Evolutionary conservation across 2,113 vertebrate genomes (phyloP), one percentile per base, ranked within the genome.

Genomic region (Brachyistius frenatus): DNA sequence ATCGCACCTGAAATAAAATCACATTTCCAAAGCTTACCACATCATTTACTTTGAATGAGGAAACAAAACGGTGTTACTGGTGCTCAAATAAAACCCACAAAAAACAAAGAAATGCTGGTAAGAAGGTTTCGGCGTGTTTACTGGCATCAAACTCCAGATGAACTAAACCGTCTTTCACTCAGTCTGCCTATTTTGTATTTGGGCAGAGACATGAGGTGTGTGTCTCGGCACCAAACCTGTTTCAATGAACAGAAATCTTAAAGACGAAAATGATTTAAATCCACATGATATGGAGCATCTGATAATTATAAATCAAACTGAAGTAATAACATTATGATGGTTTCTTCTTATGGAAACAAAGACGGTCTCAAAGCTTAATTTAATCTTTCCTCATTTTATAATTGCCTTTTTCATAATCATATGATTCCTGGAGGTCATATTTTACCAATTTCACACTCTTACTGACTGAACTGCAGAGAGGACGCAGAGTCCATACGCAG

Each of bases 401-500:
- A 35, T 30, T 3, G 54, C 31, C 4, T 46, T 44, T 35, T 65
- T 70, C 30, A 49, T 36, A 54, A 63, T 35, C 6, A 36, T 56
- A 2, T 44, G 39, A 76, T 63, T 71, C 47, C 50, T 61, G 46
- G 39, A 73, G 53, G 33, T 64, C 15, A 64, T 33, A 64, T 70
- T 81, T 62, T 5, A 55, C 8, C 15, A 35, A 30, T 66, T 33
- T 54, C 63, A 58, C 54, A 49, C 32, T 58, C 54, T 66, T n/a
- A 13, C 5, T 71, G 61, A 64, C 11, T 46, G 76, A 33, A 80
- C 23, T 23, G 73, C 37, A 14, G 30, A 5, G 50, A 58, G 58
- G 15, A n/a, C 60, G 52, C 58, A 2, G 41, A 50, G 11, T 77
- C 56, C 63, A 44, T 1, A 3, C 50, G n/a, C 39, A 57, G 46